These are phyloP conservation scores for Margarornis squamiger DNA, from an alignment of 2,797 vertebrate species.

Conservation along the genomic window DNA sequence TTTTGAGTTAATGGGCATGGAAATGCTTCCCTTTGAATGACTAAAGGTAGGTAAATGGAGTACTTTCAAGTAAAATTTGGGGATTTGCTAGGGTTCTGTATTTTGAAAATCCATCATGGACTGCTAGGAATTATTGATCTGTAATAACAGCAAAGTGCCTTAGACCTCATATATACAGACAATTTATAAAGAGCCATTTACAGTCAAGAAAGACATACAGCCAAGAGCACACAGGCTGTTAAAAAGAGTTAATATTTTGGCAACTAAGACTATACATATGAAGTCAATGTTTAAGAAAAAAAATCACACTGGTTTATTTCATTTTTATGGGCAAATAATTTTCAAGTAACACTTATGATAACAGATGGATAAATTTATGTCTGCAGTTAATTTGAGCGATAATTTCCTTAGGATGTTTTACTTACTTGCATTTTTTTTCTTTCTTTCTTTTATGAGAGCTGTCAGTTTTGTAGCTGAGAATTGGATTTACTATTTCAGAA, in stretches of 20 bases:
- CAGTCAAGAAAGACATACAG: not conserved
- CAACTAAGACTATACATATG: slow-evolving; percentile 20
- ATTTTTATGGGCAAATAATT: slow-evolving; percentile 71
- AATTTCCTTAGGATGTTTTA: slow-evolving; percentile 71
- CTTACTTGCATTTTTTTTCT: slow-evolving; percentile 32
- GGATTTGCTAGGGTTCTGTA: not conserved
- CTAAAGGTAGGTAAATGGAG: not conserved
- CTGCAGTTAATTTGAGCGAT: slow-evolving; percentile 64
- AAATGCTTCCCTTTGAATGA: not conserved
- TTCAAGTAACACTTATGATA: slow-evolving; percentile 59
- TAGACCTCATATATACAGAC: not conserved
- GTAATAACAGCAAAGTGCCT: not conserved
- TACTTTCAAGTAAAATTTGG: not conserved
- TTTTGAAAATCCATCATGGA: not conserved
- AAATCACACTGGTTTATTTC: slow-evolving; percentile 55
- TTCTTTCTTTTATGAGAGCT: slow-evolving; percentile 53
- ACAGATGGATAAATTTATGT: slow-evolving; percentile 64
- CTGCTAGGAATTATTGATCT: not conserved
- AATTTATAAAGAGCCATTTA: slow-evolving; percentile 37
- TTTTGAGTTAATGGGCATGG: not conserved
- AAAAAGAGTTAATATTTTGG: slow-evolving; percentile 71
- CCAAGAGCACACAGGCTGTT: slow-evolving; percentile 44
- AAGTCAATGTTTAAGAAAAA: slow-evolving; percentile 42
- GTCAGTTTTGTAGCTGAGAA: slow-evolving; percentile 40
- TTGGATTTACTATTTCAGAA: slow-evolving; percentile 43